These are phyloP conservation scores for Sciurus niger DNA, from an alignment of 2,113 vertebrate species.

Conservation along the genomic window DNA sequence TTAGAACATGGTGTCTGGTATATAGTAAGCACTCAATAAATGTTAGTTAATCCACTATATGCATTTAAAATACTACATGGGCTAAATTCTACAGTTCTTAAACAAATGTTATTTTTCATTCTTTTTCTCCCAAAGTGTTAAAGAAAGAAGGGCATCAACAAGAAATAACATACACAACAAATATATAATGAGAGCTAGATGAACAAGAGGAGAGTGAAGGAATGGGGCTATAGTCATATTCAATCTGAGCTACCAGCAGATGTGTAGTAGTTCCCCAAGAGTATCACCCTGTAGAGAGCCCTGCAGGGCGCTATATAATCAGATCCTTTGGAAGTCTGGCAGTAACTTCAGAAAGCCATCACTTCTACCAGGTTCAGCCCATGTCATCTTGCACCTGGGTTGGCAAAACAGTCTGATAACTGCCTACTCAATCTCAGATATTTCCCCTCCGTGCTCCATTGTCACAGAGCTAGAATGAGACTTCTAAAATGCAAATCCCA, in stretches of 20 bases:
- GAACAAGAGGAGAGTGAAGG: not conserved
- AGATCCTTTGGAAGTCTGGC: not conserved
- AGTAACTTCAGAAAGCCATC: too few relatives aligned
- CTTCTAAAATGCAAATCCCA: not conserved
- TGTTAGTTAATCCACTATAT: not conserved
- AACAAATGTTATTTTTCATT: constrained; percentile 40
- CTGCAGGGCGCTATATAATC: not conserved
- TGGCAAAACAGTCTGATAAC: not conserved
- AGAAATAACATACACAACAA: not conserved
- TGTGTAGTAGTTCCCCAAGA: not conserved
- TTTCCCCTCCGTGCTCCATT: not conserved
- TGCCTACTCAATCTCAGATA: not conserved
- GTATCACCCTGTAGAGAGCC: not conserved
- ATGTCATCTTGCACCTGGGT: not conserved
- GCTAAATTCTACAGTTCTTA: not conserved
- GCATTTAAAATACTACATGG: not conserved
- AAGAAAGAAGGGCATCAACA: constrained; percentile 9
- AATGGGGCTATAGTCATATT: not conserved
- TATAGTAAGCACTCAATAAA: not conserved
- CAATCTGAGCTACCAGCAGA: not conserved
- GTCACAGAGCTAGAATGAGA: not conserved
- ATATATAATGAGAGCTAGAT: not conserved
- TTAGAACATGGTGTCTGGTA: not conserved
- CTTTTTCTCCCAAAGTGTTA: not conserved
- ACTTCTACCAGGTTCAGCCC: not conserved